Conservation (phyloP, 2,113 vertebrate species). For the Oriolus oriolus region DNA sequence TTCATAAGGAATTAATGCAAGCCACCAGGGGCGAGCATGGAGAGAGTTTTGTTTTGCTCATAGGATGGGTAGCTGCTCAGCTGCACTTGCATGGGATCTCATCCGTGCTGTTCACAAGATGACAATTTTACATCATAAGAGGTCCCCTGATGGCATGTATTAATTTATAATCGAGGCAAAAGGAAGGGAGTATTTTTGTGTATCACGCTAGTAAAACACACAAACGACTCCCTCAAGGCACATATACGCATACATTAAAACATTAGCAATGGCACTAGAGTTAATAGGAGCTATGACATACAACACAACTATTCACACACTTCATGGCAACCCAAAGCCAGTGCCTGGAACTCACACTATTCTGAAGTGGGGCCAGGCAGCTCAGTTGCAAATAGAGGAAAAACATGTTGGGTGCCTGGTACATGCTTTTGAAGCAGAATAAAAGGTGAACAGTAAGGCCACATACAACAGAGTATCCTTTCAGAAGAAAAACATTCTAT, state of each 20-base stretch:
- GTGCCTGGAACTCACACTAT: neutral
- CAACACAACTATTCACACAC: neutral
- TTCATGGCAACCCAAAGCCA: constrained; percentile 13
- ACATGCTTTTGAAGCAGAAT: neutral
- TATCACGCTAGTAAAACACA: constrained; percentile 67
- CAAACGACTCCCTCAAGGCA: constrained; percentile 64
- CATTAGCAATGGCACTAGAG: constrained; percentile 60
- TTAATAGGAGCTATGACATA: constrained; percentile 68
- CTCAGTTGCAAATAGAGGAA: neutral
- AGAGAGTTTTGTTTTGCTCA: constrained; percentile 27
- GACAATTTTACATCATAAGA: constrained; percentile 70
- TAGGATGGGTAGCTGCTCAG: constrained; percentile 21
- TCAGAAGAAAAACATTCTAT: neutral
- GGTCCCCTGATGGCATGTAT: constrained; percentile 68
- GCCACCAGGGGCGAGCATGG: neutral
- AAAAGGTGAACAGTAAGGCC: neutral
- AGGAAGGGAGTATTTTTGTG: constrained; percentile 63
- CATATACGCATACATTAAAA: constrained; percentile 66
- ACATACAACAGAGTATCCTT: neutral
- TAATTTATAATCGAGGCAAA: constrained; percentile 72
- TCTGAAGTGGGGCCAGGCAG: neutral
- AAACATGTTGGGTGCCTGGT: neutral
- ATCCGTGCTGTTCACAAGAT: constrained; percentile 46
- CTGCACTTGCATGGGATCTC: constrained; percentile 51
- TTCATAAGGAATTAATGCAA: constrained; percentile 61